Evolutionary conservation across 2,888 invertebrate genomes (phyloP).

Genomic region (Cataglyphis cursor): DNA sequence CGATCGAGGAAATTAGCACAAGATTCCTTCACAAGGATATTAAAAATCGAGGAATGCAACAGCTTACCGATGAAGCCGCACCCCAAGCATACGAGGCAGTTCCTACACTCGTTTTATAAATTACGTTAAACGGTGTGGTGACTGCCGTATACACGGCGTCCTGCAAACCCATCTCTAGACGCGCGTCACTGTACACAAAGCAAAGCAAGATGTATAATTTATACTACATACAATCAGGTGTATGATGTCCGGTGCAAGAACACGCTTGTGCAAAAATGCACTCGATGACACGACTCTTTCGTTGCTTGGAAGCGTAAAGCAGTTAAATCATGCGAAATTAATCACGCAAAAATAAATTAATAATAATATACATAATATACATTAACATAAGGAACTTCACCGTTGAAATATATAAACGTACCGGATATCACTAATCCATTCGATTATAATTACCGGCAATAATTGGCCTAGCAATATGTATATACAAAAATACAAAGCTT

Average conservation of each 20-base stretch:
- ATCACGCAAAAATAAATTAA: background rate
- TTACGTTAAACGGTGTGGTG: conserved; percentile 12
- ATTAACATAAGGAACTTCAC: background rate
- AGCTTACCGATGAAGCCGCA: conserved; percentile 57
- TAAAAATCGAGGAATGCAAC: background rate
- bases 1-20: background rate
- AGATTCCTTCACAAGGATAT: background rate
- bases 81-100: conserved; percentile 7
- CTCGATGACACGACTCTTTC: background rate
- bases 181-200: conserved; percentile 17
- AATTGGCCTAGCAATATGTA: background rate
- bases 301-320: background rate
- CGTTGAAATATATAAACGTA: conserved; percentile 10
- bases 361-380: too few species aligned
- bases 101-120: conserved; percentile 77
- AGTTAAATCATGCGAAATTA: background rate
- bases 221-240: background rate
- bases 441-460: background rate
- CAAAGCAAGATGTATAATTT: background rate
- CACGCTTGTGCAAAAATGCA: background rate
- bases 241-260: background rate
- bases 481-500: background rate
- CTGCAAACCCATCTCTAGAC: conserved; percentile 24
- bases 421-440: background rate
- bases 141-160: conserved; percentile 3